Conservation (phyloP, 1,140 invertebrate species). For the Brachionus manjavacas region DNA sequence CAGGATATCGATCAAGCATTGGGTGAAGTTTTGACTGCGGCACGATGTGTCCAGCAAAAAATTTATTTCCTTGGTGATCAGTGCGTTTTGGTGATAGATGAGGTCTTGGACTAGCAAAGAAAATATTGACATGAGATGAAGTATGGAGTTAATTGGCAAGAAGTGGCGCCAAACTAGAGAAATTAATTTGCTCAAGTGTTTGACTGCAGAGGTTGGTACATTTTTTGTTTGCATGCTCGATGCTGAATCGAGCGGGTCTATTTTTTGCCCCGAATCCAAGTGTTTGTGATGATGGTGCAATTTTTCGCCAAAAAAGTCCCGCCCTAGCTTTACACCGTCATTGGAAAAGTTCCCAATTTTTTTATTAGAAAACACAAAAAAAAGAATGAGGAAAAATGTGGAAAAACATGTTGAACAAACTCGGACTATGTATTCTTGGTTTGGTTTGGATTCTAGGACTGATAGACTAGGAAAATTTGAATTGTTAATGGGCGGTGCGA, state of each 20-base stretch:
- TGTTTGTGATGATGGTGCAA: slow-evolving; percentile 1
- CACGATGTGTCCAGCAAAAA: not conserved
- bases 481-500: not conserved
- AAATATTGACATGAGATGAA: not conserved
- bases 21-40: not conserved
- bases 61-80: not conserved
- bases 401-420: not conserved
- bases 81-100: not conserved
- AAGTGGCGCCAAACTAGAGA: not conserved
- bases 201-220: not conserved
- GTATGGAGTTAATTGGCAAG: not conserved
- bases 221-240: not conserved
- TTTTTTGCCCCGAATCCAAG: not conserved
- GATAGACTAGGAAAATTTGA: not conserved
- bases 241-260: not conserved
- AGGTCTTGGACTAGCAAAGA: not conserved
- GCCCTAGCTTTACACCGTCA: not conserved
- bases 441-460: not conserved
- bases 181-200: not conserved
- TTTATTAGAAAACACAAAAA: not conserved
- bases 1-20: not conserved
- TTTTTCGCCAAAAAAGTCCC: slow-evolving; percentile 24
- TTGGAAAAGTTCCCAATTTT: slow-evolving; percentile 30
- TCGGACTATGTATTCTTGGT: not conserved
- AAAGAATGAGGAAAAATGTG: not conserved